Base-by-base conservation (phyloP, 2,113 vertebrate genomes). In the Ceyx cyanopectus region DNA sequence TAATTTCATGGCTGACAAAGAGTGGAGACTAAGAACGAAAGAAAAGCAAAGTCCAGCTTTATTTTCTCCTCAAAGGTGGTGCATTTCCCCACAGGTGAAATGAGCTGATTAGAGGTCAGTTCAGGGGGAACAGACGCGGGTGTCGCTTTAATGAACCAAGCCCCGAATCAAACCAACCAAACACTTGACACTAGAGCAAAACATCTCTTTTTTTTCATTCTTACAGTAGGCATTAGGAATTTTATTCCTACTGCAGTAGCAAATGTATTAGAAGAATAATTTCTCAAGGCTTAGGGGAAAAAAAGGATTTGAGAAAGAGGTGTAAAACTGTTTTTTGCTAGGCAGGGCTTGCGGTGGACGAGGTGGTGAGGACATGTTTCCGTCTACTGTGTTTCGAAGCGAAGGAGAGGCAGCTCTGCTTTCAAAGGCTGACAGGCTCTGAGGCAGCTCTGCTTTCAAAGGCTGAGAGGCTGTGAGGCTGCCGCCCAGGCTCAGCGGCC, bases 381-480 rank as follows among this genome's bases (percentile, higher is more conserved):
- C 26, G 9, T 2, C 11, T 34, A 8, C 8, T 24, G 11, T 7
- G 30, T 24, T 43, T 37, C 10, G 37, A 37, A 37, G 14, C 2
- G 29, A 70, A 61, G 60, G 29, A 32, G 61, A 15, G 5, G 40
- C 57, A 32, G 13, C 30, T 58, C 10, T 7, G 45, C 6, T 30
- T 14, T 22, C 6, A 30, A 30, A 17, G 24, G 16, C 16, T 15
- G n/a, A 8, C 27, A 18, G n/a, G 24, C n/a, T 24, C 24, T 1
- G 2, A 22, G 5, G 43, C 57, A 32, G 13, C 30, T 58, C 10
- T 7, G 45, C 6, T 30, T 14, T 22, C 6, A 30, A 27, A 17
- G 24, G 16, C 19, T 18, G n/a, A 8, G 24, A 18, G n/a, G 24
- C n/a, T 24, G 22, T 1, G 2, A 22, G 10, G 0, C 51, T 14